Conservation (phyloP, 2,888 invertebrate species). For the Phaonia tiefii region DNA sequence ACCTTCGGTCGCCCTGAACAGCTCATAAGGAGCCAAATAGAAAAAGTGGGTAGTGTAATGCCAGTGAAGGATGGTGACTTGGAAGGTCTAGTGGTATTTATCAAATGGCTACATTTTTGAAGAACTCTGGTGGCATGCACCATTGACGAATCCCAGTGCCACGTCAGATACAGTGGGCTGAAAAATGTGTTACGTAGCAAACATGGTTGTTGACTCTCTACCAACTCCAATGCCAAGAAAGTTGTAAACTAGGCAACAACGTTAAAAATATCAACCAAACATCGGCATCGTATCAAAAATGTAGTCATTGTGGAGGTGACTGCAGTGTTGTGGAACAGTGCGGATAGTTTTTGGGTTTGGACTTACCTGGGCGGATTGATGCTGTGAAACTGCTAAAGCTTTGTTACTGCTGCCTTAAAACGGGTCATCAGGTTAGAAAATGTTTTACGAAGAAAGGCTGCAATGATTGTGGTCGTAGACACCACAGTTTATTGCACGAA, state of each 20-base stretch:
- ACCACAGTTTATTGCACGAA: no score
- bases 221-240: no score
- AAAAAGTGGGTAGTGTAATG: not conserved
- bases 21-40: conserved; percentile 28
- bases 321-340: conserved; percentile 1
- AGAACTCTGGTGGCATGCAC: no score
- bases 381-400: not conserved
- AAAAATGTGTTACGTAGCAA: no score
- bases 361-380: conserved; percentile 27
- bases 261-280: conserved; percentile 9
- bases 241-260: not conserved
- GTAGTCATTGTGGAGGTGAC: not conserved
- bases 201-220: no score
- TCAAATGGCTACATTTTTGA: no score
- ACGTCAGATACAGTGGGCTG: no score
- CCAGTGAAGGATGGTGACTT: no score
- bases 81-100: no score
- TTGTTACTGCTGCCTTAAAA: conserved; percentile 47
- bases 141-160: no score
- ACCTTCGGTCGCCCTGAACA: conserved; percentile 40
- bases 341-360: conserved; percentile 5
- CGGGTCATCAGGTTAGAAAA: conserved; percentile 20
- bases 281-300: not conserved
- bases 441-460: conserved; percentile 25
- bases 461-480: no score